Evolutionary conservation across 2,888 invertebrate genomes (phyloP).

Genomic region (Chymomyza caudatula): DNA sequence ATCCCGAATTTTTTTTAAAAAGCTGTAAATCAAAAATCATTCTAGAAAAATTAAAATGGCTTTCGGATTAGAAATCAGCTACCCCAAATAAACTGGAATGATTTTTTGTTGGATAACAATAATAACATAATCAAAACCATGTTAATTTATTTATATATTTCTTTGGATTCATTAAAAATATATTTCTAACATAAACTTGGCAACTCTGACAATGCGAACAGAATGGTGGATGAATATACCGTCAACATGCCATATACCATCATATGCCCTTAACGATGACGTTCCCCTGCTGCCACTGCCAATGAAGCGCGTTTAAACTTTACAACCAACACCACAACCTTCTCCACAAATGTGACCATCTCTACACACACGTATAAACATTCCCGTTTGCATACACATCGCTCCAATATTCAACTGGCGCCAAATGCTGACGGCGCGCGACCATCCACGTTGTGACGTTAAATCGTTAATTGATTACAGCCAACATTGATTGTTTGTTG

Average conservation of each 20-base stretch:
- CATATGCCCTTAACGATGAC: slow-evolving; percentile 49
- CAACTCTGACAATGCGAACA: background rate
- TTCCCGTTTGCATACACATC: background rate
- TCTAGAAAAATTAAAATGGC: no score
- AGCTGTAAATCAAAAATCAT: no score
- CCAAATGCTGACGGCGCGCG: slow-evolving; percentile 54
- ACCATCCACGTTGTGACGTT: slow-evolving; percentile 53
- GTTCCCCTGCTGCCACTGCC: slow-evolving; percentile 65
- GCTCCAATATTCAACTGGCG: slow-evolving; percentile 27
- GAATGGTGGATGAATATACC: background rate
- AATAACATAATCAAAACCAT: no score
- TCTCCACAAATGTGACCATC: background rate
- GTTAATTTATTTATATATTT: background rate
- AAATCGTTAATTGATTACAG: slow-evolving; percentile 73
- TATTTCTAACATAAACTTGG: background rate
- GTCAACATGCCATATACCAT: background rate
- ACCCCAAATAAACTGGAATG: no score
- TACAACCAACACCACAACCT: slow-evolving; percentile 28
- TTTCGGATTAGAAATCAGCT: no score
- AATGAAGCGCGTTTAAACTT: slow-evolving; percentile 61
- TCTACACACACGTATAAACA: background rate
- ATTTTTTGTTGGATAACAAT: no score
- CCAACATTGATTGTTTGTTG: slow-evolving; percentile 67
- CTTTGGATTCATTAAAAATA: background rate
- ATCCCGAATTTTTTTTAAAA: no score